These are phyloP conservation scores for Gymnoscopelus microlampas DNA, from an alignment of 2,797 vertebrate genomes.

Conservation along the genomic window DNA sequence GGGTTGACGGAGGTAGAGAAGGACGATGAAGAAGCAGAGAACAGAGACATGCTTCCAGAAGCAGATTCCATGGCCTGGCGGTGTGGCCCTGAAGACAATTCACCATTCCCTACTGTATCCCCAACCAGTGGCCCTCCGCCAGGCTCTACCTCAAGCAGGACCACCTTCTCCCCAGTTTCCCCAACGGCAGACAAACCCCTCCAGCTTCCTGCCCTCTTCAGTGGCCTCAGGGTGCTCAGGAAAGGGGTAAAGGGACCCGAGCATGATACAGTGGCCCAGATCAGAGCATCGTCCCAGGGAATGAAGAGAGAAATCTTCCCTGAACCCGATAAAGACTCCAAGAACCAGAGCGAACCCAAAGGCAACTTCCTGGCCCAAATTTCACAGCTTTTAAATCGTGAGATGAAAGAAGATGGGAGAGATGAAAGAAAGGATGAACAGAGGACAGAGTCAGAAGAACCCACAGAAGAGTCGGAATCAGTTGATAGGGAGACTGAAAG, in stretches of 20 bases:
- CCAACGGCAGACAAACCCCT: slow-evolving; percentile 82
- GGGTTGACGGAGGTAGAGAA: neutral
- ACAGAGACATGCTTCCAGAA: slow-evolving; percentile 13
- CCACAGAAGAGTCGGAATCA: neutral
- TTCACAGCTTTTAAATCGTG: slow-evolving; percentile 86
- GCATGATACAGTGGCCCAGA: slow-evolving; percentile 79
- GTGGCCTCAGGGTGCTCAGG: slow-evolving; percentile 86
- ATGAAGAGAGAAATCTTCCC: neutral
- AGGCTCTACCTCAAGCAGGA: slow-evolving; percentile 54
- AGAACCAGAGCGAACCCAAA: slow-evolving; percentile 72
- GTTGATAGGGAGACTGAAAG: slow-evolving; percentile 5
- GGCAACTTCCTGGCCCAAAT: slow-evolving; percentile 89
- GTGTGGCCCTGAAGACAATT: slow-evolving; percentile 6
- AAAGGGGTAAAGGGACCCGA: slow-evolving; percentile 81
- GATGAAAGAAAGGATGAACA: slow-evolving; percentile 8
- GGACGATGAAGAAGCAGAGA: slow-evolving; percentile 6
- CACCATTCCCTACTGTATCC: slow-evolving; percentile 8
- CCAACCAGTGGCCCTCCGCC: slow-evolving; percentile 14
- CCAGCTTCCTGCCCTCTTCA: slow-evolving; percentile 88
- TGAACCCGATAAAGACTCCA: slow-evolving; percentile 44
- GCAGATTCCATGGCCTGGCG: slow-evolving; percentile 1
- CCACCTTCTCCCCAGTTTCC: slow-evolving; percentile 64
- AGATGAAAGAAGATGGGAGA: slow-evolving; percentile 30
- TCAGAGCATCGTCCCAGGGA: slow-evolving; percentile 67
- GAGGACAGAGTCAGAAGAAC: slow-evolving; percentile 11